Conservation (phyloP, 2,113 vertebrate species). For the Anarhynchus alexandrinus region DNA sequence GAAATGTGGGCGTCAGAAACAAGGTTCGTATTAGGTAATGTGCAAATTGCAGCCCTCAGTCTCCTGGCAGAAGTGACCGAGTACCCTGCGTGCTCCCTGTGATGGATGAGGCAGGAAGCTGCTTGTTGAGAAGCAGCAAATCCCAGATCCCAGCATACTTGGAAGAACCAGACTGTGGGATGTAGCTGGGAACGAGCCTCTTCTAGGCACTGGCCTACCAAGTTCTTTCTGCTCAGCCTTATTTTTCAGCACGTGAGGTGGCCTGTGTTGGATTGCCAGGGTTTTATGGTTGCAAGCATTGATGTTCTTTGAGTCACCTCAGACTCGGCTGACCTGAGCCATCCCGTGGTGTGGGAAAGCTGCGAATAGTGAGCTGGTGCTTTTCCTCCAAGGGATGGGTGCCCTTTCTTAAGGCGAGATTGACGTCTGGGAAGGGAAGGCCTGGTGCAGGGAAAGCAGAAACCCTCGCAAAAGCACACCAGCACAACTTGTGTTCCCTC, state of each 20-base stretch:
- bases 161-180: too few relatives aligned
- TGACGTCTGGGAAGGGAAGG: not conserved
- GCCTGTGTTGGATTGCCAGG: not conserved
- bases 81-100: not conserved
- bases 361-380: not conserved
- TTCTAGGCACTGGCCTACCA: not conserved
- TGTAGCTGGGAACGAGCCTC: not conserved
- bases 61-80: not conserved
- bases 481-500: not conserved
- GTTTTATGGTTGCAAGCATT: rapidly evolving
- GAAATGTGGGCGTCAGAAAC: rapidly evolving
- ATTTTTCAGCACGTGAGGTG: rapidly evolving
- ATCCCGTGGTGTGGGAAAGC: not conserved
- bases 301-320: not conserved
- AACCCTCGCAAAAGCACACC: not conserved
- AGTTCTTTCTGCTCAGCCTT: not conserved
- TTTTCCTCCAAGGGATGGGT: not conserved
- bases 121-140: not conserved
- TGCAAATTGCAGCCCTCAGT: not conserved
- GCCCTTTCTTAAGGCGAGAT: not conserved
- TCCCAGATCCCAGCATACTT: not conserved
- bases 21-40: not conserved
- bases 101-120: not conserved
- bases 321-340: not conserved
- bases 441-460: not conserved